A percentile compares a stretch with the other conserved stretches of the same genome.
Conservation (phyloP, 2,113 vertebrate species). For the Nyctereutes procyonoides region DNA sequence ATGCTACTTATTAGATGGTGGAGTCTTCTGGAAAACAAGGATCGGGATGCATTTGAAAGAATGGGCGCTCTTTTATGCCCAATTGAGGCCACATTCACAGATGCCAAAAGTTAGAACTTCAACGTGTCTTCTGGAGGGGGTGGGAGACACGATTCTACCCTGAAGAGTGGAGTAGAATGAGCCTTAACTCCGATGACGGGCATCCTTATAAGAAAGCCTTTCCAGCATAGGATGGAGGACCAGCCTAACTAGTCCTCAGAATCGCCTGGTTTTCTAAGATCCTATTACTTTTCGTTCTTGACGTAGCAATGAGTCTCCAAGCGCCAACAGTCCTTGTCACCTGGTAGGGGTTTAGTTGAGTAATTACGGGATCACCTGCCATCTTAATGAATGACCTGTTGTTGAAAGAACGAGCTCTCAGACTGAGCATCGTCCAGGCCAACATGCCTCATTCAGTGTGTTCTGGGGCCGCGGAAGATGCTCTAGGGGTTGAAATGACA, state of each 20-base stretch:
- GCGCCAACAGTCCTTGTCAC: background rate
- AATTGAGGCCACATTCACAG: background rate
- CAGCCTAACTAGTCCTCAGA: background rate
- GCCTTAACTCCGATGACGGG: background rate
- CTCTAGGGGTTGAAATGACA: background rate
- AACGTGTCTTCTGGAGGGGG: background rate
- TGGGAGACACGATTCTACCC: background rate
- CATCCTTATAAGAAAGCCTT: background rate
- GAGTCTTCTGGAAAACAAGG: background rate
- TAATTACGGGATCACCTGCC: background rate
- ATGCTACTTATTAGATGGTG: background rate
- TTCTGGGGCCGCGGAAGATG: background rate
- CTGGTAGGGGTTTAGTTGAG: background rate
- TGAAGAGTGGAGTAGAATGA: too few species aligned
- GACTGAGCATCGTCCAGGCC: background rate
- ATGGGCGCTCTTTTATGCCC: background rate
- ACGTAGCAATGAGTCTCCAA: background rate
- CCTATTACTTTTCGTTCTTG: background rate
- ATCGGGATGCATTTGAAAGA: background rate
- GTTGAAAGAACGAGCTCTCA: background rate
- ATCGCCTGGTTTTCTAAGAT: background rate
- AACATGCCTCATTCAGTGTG: background rate
- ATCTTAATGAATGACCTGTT: background rate
- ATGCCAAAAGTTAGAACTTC: background rate
- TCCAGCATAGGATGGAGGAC: background rate